Percentiles rank a stretch among this genome's conserved stretches.
These are phyloP conservation scores for Hozukius guyotensis DNA, from an alignment of 2,797 vertebrate species.

Conservation along the genomic window DNA sequence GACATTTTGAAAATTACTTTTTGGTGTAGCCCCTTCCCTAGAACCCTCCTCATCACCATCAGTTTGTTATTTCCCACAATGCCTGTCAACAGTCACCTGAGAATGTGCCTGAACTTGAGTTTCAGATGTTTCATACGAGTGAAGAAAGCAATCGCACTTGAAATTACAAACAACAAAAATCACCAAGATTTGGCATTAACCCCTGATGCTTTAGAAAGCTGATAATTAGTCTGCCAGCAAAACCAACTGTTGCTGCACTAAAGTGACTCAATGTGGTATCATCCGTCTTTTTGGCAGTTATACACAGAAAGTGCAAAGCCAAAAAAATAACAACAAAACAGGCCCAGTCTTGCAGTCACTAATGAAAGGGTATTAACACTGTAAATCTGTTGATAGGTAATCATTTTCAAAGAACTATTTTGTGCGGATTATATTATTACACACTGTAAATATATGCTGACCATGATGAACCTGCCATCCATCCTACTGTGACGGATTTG, in stretches of 20 bases:
- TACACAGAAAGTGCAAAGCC: neutral
- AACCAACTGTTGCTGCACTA: neutral
- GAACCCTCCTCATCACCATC: neutral
- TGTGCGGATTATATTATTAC: neutral
- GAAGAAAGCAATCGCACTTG: neutral
- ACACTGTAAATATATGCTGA: neutral
- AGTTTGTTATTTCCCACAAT: neutral
- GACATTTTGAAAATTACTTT: neutral
- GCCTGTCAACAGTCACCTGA: neutral
- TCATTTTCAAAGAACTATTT: neutral
- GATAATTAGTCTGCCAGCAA: neutral
- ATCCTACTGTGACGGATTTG: conserved; percentile 7
- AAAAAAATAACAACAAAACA: neutral
- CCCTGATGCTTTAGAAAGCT: neutral
- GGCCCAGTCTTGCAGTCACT: neutral
- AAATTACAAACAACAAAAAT: neutral
- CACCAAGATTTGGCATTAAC: neutral
- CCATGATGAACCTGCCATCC: neutral
- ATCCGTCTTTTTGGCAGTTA: neutral
- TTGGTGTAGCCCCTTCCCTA: neutral
- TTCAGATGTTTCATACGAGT: neutral
- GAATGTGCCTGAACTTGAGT: neutral
- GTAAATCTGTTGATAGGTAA: neutral
- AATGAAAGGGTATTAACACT: neutral
- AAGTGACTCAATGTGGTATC: neutral